Conservation (phyloP, 1,140 invertebrate genomes). For the Cataglyphis hispanica region DNA sequence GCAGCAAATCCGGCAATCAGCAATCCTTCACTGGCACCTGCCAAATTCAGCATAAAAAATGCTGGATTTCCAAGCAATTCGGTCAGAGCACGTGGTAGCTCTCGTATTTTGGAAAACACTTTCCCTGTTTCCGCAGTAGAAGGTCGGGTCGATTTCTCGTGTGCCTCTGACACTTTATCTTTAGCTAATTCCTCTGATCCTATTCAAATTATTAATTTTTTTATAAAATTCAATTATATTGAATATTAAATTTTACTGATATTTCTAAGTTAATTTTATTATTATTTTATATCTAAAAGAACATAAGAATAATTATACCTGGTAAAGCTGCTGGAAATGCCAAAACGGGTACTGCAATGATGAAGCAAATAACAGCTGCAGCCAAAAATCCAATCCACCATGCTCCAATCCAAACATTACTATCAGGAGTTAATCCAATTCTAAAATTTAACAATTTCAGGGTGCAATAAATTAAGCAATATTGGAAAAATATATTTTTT, state of each 20-base stretch:
- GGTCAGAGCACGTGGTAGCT: conserved; percentile 90
- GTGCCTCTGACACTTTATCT: conserved; percentile 90
- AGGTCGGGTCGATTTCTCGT: conserved; percentile 81
- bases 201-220: conserved; percentile 69
- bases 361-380: conserved; percentile 89
- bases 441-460: conserved; percentile 81
- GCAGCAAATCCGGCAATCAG: conserved; percentile 93
- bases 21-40: conserved; percentile 92
- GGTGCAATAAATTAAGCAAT: not conserved
- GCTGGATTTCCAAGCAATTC: conserved; percentile 91
- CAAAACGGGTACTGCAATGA: conserved; percentile 90
- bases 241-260: not conserved
- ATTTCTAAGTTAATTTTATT: not conserved
- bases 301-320: conserved; percentile 82
- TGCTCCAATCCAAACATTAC: conserved; percentile 94
- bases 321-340: conserved; percentile 91
- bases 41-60: conserved; percentile 93
- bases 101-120: conserved; percentile 88
- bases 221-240: not conserved
- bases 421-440: conserved; percentile 90
- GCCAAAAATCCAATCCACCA: conserved; percentile 95
- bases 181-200: conserved; percentile 89
- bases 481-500: not conserved
- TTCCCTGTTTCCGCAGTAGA: conserved; percentile 81
- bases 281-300: not conserved